A percentile compares a stretch with the other conserved stretches of the same genome.
phyloP scores from a whole-genome alignment of 2,888 invertebrate species.

The Parnassius mnemosyne region DNA sequence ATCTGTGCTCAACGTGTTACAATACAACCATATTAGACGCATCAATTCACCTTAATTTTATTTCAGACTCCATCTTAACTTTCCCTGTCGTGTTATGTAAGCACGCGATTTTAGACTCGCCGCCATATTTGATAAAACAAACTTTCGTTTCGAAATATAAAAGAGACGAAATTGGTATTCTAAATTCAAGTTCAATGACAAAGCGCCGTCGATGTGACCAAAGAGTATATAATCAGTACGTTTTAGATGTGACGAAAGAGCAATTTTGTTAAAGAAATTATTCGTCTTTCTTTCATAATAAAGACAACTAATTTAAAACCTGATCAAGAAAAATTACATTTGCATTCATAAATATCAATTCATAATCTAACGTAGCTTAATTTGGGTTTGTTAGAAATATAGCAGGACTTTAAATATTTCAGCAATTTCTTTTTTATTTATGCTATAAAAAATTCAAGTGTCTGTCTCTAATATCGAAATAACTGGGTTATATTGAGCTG shows the following conservation, averaged over 20 bases:
- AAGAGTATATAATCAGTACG: no score
- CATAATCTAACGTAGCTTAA: no score
- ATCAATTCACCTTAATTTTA: slow-evolving; percentile 53
- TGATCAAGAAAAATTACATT: no score
- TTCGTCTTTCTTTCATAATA: background rate
- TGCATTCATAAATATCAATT: no score
- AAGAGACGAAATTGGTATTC: slow-evolving; percentile 33
- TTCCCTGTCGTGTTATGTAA: slow-evolving; percentile 39
- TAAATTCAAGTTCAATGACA: slow-evolving; percentile 62
- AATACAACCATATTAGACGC: slow-evolving; percentile 47
- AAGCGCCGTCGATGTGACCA: no score
- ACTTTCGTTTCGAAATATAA: slow-evolving; percentile 35
- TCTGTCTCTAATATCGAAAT: no score
- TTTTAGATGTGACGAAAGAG: background rate
- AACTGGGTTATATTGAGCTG: no score
- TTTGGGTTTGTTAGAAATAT: no score
- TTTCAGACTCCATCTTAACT: slow-evolving; percentile 35
- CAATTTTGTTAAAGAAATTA: slow-evolving; percentile 2
- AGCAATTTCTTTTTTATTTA: no score
- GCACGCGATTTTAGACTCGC: slow-evolving; percentile 23
- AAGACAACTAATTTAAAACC: no score
- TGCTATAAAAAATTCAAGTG: no score
- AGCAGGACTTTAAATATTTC: no score
- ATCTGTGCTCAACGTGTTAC: slow-evolving; percentile 37
- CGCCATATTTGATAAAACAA: slow-evolving; percentile 30